Percentiles rank a stretch among this genome's conserved stretches.
phyloP scores from a whole-genome alignment of 2,113 vertebrate genomes.

The Rhagologus leucostigma region DNA sequence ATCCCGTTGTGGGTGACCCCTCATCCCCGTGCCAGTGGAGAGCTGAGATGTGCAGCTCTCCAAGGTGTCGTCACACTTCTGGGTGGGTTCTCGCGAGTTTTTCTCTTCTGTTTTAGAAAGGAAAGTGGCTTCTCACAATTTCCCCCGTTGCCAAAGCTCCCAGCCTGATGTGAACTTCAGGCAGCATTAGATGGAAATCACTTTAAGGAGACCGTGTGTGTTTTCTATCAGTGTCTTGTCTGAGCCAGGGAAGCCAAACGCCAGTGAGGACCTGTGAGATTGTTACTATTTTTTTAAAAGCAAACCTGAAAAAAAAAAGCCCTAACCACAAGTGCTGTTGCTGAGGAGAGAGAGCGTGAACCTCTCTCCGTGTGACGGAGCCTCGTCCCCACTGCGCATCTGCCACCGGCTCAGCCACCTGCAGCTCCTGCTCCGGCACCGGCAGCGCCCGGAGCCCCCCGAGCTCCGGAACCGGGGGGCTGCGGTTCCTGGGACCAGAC shows the following conservation, averaged over 20 bases:
- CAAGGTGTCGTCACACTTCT: background rate
- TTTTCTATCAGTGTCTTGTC: background rate
- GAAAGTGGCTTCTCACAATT: background rate
- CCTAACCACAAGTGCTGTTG: background rate
- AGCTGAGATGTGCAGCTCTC: background rate
- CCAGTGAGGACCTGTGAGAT: background rate
- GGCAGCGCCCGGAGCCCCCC: background rate
- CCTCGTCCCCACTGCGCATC: background rate
- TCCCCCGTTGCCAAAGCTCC: background rate
- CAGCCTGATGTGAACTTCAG: background rate
- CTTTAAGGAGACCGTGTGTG: background rate
- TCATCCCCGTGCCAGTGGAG: background rate
- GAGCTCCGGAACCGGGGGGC: background rate
- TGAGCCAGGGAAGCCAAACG: background rate
- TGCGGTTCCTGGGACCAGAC: background rate
- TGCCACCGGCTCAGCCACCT: background rate
- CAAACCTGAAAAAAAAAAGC: background rate
- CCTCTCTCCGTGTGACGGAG: background rate
- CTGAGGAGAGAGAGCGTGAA: background rate
- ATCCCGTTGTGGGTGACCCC: background rate
- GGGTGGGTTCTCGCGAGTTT: background rate
- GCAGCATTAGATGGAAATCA: background rate
- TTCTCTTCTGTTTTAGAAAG: background rate
- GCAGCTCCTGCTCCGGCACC: background rate
- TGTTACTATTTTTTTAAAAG: background rate